Evolutionary conservation across 30 jellyfish, hydroid and myxozoan genomes (phyloP).

Genomic region (Aurelia sp.): DNA sequence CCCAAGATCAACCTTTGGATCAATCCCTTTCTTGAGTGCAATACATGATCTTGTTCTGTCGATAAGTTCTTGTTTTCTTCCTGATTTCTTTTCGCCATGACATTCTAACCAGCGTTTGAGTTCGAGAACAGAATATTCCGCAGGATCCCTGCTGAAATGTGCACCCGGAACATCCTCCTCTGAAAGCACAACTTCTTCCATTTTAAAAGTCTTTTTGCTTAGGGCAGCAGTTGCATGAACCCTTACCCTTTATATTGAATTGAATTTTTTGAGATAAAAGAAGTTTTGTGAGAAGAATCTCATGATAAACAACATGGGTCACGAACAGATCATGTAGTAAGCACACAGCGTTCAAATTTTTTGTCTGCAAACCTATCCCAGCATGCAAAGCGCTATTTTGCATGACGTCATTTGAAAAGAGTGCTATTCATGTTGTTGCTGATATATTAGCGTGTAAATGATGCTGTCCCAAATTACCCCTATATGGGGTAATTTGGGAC

Average conservation of each 20-base stretch:
- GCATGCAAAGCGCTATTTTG: conserved; percentile 20
- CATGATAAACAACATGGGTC: too few species aligned
- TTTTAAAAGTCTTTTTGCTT: background rate
- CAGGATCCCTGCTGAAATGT: background rate
- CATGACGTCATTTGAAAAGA: conserved; percentile 23
- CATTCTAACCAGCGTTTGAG: conserved; percentile 26
- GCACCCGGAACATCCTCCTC: conserved; percentile 58
- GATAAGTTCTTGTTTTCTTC: conserved; percentile 35
- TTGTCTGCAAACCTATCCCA: conserved; percentile 38
- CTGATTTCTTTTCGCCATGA: conserved; percentile 10
- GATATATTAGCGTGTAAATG: too few species aligned
- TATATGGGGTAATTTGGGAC: too few species aligned
- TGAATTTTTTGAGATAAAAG: background rate
- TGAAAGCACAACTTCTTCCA: conserved; percentile 1
- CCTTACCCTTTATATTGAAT: background rate
- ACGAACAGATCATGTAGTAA: background rate
- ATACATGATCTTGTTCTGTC: conserved; percentile 18
- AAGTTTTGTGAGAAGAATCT: background rate
- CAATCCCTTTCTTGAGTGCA: conserved; percentile 5
- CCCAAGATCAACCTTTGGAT: conserved; percentile 45
- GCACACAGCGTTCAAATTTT: background rate
- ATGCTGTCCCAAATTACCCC: too few species aligned
- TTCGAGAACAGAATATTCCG: conserved; percentile 2
- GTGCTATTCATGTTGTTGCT: too few species aligned
- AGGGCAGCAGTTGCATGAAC: background rate